Evolutionary conservation across 2,797 vertebrate species (phyloP).

Genomic region (Prunella strophiata): DNA sequence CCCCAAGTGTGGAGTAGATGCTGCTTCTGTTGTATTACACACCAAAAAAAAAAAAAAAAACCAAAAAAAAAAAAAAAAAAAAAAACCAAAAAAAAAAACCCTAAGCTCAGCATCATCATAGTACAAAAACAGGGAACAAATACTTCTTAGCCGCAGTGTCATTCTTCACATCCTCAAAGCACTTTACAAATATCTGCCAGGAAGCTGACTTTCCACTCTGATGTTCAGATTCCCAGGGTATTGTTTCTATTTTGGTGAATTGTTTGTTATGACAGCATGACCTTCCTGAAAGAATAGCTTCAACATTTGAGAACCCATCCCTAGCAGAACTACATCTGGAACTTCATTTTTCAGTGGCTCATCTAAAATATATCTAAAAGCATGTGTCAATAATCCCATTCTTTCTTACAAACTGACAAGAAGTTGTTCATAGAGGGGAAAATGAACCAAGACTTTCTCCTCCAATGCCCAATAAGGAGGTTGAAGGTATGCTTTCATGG

Average conservation of each 20-base stretch:
- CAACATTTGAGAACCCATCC: constrained; percentile 9
- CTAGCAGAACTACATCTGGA: not conserved
- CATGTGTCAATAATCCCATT: not conserved
- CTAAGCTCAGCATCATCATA: not conserved
- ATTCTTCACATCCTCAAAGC: constrained; percentile 55
- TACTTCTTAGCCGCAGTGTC: not conserved
- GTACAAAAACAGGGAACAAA: constrained; percentile 5
- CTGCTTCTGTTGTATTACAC: not conserved
- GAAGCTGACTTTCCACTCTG: constrained; percentile 59
- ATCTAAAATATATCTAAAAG: not conserved
- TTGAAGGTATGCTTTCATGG: not conserved
- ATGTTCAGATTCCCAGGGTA: constrained; percentile 63
- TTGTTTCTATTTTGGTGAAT: constrained; percentile 64
- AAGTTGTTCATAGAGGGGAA: not conserved
- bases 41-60: not conserved
- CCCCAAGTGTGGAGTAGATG: not conserved
- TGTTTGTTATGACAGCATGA: constrained; percentile 62
- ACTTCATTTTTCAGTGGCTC: not conserved
- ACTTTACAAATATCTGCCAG: constrained; percentile 45
- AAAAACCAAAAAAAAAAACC: not conserved
- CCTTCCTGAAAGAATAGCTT: constrained; percentile 42
- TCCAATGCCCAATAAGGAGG: not conserved
- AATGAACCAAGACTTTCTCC: not conserved
- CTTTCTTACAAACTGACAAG: not conserved
- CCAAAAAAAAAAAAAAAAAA: no score